Conservation (phyloP, 1,140 invertebrate species). For the Drosophila athabasca region DNA sequence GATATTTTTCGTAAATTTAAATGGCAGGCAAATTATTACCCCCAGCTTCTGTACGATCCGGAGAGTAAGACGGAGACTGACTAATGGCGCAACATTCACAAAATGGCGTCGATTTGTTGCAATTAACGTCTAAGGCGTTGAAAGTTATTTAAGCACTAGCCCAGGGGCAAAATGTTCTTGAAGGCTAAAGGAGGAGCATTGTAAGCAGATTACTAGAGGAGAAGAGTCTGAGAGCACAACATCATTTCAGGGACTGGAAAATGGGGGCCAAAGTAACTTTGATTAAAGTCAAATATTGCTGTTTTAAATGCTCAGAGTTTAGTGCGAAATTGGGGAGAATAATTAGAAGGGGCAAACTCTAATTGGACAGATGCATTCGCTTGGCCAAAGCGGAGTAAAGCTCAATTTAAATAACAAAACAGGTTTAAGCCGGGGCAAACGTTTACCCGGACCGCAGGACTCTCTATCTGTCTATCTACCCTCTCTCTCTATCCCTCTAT, state of each 20-base stretch:
- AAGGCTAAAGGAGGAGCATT: no score
- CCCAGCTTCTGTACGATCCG: slow-evolving; percentile 23
- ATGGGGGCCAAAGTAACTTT: not conserved
- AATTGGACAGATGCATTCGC: slow-evolving; percentile 39
- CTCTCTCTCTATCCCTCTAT: not conserved
- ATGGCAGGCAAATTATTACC: slow-evolving; percentile 38
- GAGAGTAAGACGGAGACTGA: slow-evolving; percentile 18
- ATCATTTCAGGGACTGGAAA: no score
- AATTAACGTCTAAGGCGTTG: slow-evolving; percentile 63
- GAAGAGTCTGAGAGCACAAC: no score
- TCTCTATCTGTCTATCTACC: no score
- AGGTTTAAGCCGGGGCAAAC: slow-evolving; percentile 23
- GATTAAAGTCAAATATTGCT: slow-evolving; percentile 7
- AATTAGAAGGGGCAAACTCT: slow-evolving; percentile 35
- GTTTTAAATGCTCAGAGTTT: slow-evolving; percentile 5
- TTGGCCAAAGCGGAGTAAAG: slow-evolving; percentile 31
- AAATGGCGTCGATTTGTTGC: slow-evolving; percentile 76
- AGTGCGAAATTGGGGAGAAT: slow-evolving; percentile 6
- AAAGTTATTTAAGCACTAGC: slow-evolving; percentile 53
- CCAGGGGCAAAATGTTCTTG: not conserved
- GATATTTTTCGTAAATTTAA: slow-evolving; percentile 63
- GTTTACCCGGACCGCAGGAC: slow-evolving; percentile 16
- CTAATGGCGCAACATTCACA: slow-evolving; percentile 60
- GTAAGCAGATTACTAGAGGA: no score
- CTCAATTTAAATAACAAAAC: slow-evolving; percentile 57